Percentiles rank a stretch among this genome's conserved stretches.
Evolutionary conservation across 2,113 vertebrate species (phyloP).

Genomic region (Colistium nudipinnis): DNA sequence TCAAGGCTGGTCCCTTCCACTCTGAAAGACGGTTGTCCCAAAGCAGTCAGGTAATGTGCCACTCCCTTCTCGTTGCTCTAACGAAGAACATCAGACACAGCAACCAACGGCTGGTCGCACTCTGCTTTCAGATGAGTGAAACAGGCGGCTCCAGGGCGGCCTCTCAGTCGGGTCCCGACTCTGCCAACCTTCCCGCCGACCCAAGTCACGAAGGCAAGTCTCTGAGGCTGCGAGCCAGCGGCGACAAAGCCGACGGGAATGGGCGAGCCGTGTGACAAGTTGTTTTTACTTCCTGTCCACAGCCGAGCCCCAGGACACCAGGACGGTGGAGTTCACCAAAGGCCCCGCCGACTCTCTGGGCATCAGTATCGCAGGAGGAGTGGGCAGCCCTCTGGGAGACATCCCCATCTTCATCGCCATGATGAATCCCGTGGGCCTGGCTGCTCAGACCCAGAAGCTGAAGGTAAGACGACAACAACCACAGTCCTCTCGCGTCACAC

Average conservation of each 20-base stretch:
- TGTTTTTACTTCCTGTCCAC: conserved; percentile 49
- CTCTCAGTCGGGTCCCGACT: conserved; percentile 76
- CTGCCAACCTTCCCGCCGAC: conserved; percentile 74
- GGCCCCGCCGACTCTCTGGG: conserved; percentile 89
- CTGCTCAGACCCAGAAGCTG: conserved; percentile 94
- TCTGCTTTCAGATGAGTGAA: conserved; percentile 86
- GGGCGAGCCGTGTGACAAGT: not conserved
- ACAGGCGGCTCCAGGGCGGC: conserved; percentile 76
- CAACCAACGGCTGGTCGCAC: not conserved
- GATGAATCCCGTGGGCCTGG: conserved; percentile 95
- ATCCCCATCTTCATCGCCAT: conserved; percentile 98
- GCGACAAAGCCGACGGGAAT: not conserved
- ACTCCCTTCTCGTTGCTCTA: no score
- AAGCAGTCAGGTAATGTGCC: conserved; percentile 87
- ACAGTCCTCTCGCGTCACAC: no score
- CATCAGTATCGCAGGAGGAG: conserved; percentile 95
- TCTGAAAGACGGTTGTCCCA: conserved; percentile 92
- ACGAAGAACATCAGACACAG: not conserved
- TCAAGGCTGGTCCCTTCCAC: conserved; percentile 93
- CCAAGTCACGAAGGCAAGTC: conserved; percentile 74
- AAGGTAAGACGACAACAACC: no score
- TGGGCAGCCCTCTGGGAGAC: conserved; percentile 95
- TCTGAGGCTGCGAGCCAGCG: not conserved
- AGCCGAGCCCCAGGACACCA: conserved; percentile 86
- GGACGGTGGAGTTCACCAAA: conserved; percentile 94